Base-by-base conservation (phyloP, 2,797 vertebrate species). In the Euthynnus affinis region DNA sequence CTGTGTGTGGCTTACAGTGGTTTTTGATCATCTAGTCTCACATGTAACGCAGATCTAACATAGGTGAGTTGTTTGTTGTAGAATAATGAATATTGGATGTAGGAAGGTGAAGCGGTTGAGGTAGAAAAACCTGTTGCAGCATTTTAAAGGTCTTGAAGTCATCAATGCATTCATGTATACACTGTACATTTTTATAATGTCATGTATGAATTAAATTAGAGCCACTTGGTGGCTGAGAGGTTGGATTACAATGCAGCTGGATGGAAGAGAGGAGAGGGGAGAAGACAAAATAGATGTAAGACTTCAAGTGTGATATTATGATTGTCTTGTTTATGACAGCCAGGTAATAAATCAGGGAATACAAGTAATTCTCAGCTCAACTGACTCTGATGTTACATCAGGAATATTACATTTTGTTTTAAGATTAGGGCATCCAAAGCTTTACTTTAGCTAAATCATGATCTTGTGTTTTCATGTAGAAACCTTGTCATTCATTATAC, bases 1-100 rank as follows among this genome's bases (percentile, higher is more conserved):
- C 15, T 76, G 57, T 76, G 56, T 70, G 81, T 82, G 82, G 88
- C 64, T 83, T 69, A 57, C 27, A 0, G 59, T n/a, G 65, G 34
- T 23, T 81, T 89, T 87, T 88, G 72, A 87, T 88, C 83, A 87
- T 74, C 55, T 48, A 23, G 52, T 17, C 71, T 76, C 32, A 70
- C 12, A 48, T 71, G 70, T 87, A 77, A 80, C 1, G 44, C 73
- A 86, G 81, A 62, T 81, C 48, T 60, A 78, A 65, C 6, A 5
- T 25, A 52, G 79, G 48, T 53, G 15, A 53, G 51, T 32, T 77
- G 56, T 82, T 80, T 79, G 52, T 69, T 81, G 64, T 72, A 75
- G 37, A 23, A 9, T 22, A 44, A 83, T 71, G 70, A 76, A 76
- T 68, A 62, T 22, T 73, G 69, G 29, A 78, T 69, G 65, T 15